Conservation (phyloP, 2,113 vertebrate species). For the Poicephalus meyeri region DNA sequence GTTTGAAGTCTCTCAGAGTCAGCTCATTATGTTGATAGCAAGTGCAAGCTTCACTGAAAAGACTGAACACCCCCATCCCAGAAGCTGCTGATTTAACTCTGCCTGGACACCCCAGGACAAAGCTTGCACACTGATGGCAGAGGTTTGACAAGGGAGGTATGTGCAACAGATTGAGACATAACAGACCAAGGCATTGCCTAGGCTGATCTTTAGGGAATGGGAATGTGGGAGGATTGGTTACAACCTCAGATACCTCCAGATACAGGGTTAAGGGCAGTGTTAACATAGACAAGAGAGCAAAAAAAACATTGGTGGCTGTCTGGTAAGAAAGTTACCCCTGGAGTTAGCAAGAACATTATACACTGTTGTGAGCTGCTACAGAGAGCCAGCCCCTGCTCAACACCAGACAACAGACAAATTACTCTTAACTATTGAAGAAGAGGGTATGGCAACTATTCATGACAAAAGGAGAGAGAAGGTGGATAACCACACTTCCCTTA, state of each 20-base stretch:
- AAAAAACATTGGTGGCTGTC: background rate
- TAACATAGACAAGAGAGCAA: background rate
- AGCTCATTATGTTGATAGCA: background rate
- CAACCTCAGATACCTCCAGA: background rate
- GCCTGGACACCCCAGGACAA: background rate
- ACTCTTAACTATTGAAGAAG: background rate
- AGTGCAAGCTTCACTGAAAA: background rate
- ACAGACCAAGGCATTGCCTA: background rate
- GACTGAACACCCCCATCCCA: background rate
- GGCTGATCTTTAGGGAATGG: background rate
- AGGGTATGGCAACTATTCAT: background rate
- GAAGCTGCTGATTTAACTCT: background rate
- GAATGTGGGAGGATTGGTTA: background rate
- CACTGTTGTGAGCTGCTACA: background rate
- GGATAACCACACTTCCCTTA: background rate
- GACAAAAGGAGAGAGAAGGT: background rate
- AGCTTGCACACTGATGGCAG: fast-evolving
- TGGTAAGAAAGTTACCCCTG: background rate
- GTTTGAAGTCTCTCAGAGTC: background rate
- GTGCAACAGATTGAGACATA: background rate
- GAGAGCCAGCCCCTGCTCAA: background rate
- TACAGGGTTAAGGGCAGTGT: background rate
- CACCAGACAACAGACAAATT: background rate
- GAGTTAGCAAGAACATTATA: background rate
- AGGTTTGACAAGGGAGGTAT: background rate